phyloP scores from a whole-genome alignment of 2,113 vertebrate species.

The Prinia subflava region DNA sequence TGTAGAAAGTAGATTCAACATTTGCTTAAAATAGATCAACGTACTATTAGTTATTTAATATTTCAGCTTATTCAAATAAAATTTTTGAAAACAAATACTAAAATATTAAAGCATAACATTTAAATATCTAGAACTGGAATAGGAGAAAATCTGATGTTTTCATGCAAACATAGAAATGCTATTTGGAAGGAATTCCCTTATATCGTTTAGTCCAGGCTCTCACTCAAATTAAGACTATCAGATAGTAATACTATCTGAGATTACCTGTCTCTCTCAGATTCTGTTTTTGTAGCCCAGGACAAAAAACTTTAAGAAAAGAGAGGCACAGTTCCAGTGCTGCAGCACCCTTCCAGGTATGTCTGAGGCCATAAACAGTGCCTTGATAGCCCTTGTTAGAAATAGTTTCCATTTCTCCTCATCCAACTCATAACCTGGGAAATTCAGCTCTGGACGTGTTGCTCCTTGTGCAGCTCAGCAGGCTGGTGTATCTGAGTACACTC shows the following conservation, averaged over 20 bases:
- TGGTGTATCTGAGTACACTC: too few species aligned
- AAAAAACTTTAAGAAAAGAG: not conserved
- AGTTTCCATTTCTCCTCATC: not conserved
- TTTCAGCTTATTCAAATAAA: not conserved
- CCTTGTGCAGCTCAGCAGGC: not conserved
- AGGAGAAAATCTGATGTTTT: not conserved
- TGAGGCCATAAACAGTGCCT: not conserved
- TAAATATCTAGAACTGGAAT: not conserved
- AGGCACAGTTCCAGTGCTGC: accelerated
- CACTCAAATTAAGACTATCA: not conserved
- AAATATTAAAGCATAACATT: not conserved
- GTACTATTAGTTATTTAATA: not conserved
- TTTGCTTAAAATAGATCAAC: not conserved
- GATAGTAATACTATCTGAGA: too few species aligned
- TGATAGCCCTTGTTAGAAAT: not conserved
- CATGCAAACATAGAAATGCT: not conserved
- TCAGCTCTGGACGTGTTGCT: not conserved
- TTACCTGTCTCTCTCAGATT: not conserved
- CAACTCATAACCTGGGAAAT: not conserved
- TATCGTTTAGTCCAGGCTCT: not conserved
- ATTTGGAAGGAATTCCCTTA: not conserved
- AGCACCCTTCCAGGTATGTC: not conserved
- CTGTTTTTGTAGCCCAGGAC: not conserved
- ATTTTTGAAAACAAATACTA: not conserved
- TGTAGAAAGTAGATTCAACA: not conserved